A percentile compares a stretch with the other conserved stretches of the same genome.
Conservation (phyloP, 1,140 invertebrate species). For the Campoletis sonorensis region DNA sequence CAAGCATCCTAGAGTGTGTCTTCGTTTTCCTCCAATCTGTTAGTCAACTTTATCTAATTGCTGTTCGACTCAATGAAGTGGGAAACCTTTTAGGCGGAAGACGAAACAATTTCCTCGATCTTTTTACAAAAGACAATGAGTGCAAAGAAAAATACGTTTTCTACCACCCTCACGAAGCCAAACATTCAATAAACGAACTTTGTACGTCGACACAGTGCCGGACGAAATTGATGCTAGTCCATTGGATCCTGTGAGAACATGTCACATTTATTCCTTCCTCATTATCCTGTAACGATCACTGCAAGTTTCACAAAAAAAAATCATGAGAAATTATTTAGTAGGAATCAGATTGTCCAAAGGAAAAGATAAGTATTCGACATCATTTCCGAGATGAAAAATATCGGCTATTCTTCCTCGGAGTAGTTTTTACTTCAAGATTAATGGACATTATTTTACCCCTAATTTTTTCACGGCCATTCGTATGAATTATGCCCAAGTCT, state of each 20-base stretch:
- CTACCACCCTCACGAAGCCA: too few relatives aligned
- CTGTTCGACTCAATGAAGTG: background rate
- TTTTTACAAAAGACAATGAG: background rate
- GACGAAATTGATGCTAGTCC: too few relatives aligned
- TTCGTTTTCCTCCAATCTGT: constrained; percentile 3
- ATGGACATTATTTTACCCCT: background rate
- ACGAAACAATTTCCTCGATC: background rate
- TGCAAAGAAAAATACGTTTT: background rate
- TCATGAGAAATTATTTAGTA: background rate
- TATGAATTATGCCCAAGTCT: background rate
- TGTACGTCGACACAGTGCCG: too few relatives aligned
- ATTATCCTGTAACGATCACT: background rate
- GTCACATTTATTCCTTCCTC: background rate
- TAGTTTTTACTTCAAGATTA: too few relatives aligned
- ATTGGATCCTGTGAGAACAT: too few relatives aligned
- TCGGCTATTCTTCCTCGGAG: too few relatives aligned
- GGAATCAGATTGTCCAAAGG: too few relatives aligned
- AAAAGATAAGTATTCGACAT: too few relatives aligned
- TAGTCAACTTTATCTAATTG: constrained; percentile 62
- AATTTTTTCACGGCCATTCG: background rate
- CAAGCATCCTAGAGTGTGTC: background rate
- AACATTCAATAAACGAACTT: too few relatives aligned
- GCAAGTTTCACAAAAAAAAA: too few relatives aligned
- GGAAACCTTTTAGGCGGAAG: background rate
- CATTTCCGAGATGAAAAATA: too few relatives aligned